Conservation (phyloP, 2,797 vertebrate species). For the Hydrophis major region DNA sequence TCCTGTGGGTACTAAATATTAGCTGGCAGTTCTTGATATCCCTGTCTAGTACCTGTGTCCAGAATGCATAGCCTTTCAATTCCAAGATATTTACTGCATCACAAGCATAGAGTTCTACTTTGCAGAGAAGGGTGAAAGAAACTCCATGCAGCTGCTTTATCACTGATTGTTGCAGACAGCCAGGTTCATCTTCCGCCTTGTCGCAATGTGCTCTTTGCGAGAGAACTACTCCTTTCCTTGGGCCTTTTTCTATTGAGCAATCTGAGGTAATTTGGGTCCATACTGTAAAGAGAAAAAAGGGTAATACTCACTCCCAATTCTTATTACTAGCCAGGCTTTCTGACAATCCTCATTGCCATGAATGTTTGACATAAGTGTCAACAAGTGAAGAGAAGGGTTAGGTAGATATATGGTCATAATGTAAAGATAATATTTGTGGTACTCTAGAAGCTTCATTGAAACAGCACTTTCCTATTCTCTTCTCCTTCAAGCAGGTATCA, state of each 20-base stretch:
- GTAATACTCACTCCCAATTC: background rate
- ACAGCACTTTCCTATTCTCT: constrained; percentile 44
- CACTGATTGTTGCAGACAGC: background rate
- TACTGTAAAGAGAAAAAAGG: background rate
- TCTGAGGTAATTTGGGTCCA: background rate
- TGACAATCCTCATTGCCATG: background rate
- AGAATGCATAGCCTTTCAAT: background rate
- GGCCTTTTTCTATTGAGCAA: background rate
- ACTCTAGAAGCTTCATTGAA: constrained; percentile 38
- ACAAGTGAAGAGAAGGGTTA: background rate
- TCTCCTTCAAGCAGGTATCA: constrained; percentile 52
- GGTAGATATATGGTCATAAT: constrained; percentile 16
- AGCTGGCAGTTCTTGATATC: background rate
- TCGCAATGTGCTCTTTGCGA: background rate
- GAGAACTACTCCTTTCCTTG: background rate
- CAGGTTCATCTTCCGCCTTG: background rate
- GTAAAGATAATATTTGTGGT: constrained; percentile 34
- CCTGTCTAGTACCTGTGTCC: background rate
- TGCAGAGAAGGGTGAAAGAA: background rate
- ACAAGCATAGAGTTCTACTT: background rate
- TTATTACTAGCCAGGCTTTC: background rate
- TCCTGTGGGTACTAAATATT: background rate
- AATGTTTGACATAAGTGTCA: background rate
- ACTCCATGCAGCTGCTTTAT: background rate
- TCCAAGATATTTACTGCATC: background rate